phyloP scores from a whole-genome alignment of 1,140 invertebrate species.

The Antheraea mylitta region DNA sequence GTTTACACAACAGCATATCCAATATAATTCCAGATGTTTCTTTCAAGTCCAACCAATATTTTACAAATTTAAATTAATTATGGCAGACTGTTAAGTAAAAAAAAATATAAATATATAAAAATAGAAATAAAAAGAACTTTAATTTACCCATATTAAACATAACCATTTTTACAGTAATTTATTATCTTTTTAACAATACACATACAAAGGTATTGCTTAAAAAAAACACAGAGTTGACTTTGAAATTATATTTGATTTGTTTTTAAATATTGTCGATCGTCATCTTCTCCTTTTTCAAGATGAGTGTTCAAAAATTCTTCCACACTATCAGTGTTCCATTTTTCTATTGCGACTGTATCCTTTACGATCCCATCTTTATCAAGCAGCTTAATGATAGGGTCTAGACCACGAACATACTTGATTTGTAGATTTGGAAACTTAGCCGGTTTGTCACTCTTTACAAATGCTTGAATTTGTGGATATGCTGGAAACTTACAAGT shows the following conservation, averaged over 20 bases:
- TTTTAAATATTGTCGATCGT: slow-evolving; percentile 80
- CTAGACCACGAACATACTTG: slow-evolving; percentile 93
- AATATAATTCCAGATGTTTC: background rate
- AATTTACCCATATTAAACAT: too few relatives aligned
- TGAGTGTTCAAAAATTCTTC: slow-evolving; percentile 96
- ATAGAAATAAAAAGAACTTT: too few relatives aligned
- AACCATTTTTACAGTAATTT: too few relatives aligned
- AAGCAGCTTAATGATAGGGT: slow-evolving; percentile 94
- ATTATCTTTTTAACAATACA: too few relatives aligned
- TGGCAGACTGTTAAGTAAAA: too few relatives aligned
- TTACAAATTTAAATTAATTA: too few relatives aligned
- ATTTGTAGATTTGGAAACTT: slow-evolving; percentile 95
- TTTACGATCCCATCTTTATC: slow-evolving; percentile 90
- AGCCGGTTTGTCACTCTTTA: slow-evolving; percentile 91
- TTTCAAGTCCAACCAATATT: too few relatives aligned
- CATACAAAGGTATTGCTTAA: too few relatives aligned
- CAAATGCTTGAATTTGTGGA: slow-evolving; percentile 97
- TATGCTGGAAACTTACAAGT: slow-evolving; percentile 97
- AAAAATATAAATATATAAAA: too few relatives aligned
- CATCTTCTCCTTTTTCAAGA: slow-evolving; percentile 80
- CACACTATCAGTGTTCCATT: slow-evolving; percentile 98
- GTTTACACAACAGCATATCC: background rate
- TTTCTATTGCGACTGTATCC: slow-evolving; percentile 95
- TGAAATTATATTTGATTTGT: slow-evolving; percentile 79
- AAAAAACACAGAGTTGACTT: slow-evolving; percentile 12